A percentile compares a stretch with the other conserved stretches of the same genome.
Conservation (phyloP, 2,888 invertebrate genomes). For the Cyclophora punctaria region DNA sequence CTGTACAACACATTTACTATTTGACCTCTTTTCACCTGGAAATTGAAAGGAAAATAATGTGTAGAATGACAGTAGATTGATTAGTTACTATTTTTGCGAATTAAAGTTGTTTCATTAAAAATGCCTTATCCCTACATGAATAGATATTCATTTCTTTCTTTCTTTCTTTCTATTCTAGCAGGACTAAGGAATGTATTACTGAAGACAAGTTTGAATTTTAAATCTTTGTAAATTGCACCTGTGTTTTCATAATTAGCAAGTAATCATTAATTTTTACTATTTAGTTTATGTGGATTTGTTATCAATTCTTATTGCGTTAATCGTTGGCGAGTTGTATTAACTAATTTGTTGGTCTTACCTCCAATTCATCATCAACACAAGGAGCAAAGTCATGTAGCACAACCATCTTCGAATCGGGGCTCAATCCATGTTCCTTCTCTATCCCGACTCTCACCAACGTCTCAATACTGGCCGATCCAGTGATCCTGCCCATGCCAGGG, state of each 20-base stretch:
- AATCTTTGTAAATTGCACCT: too few species aligned
- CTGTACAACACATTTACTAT: conserved; percentile 95
- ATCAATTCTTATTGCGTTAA: neutral
- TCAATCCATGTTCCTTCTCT: conserved; percentile 93
- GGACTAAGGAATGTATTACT: too few species aligned
- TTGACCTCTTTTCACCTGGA: conserved; percentile 87
- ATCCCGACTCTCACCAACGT: conserved; percentile 92
- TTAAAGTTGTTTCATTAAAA: too few species aligned
- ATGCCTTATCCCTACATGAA: too few species aligned
- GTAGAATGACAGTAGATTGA: too few species aligned
- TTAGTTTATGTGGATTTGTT: too few species aligned
- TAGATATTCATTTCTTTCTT: too few species aligned
- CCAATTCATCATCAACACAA: conserved; percentile 95
- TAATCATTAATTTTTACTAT: too few species aligned
- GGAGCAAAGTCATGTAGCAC: conserved; percentile 96
- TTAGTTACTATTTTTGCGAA: too few species aligned
- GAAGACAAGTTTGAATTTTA: too few species aligned
- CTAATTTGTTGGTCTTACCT: conserved; percentile 63
- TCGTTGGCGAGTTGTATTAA: neutral
- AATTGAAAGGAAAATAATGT: conserved; percentile 5
- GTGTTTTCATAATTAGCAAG: too few species aligned
- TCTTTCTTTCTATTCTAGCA: too few species aligned
- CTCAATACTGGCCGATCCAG: conserved; percentile 95
- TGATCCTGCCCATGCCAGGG: conserved; percentile 92
- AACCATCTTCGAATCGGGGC: conserved; percentile 96